Evolutionary conservation across 2,797 vertebrate genomes (phyloP).

Genomic region (Eulemur mongoz): DNA sequence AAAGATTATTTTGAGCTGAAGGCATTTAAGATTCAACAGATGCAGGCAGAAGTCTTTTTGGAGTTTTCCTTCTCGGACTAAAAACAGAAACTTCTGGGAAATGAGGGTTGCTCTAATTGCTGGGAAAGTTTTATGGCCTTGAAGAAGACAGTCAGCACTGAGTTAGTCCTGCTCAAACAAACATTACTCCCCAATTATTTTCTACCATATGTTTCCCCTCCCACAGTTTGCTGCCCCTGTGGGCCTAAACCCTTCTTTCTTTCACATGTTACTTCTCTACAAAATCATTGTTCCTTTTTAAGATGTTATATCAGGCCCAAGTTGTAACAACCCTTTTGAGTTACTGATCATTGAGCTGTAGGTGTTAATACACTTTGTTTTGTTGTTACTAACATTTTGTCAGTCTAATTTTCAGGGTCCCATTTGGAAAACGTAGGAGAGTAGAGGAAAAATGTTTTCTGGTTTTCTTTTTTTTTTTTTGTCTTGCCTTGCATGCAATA

Average conservation of each 20-base stretch:
- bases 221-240: neutral
- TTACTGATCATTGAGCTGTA: neutral
- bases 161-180: neutral
- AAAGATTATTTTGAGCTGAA: neutral
- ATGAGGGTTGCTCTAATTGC: neutral
- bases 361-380: neutral
- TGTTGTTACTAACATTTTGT: neutral
- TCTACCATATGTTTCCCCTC: neutral
- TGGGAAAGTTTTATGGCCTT: neutral
- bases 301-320: neutral
- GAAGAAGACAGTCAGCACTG: neutral
- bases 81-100: neutral
- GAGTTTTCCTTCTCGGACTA: neutral
- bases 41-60: neutral
- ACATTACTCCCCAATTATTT: neutral
- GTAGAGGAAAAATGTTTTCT: neutral
- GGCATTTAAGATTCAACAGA: neutral
- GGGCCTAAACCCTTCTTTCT: neutral
- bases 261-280: neutral
- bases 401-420: neutral
- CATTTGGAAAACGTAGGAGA: neutral
- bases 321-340: neutral
- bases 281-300: neutral
- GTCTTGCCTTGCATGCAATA: neutral
- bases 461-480: neutral